phyloP scores from a whole-genome alignment of 2,113 vertebrate species.

The Cervus canadensis region DNA sequence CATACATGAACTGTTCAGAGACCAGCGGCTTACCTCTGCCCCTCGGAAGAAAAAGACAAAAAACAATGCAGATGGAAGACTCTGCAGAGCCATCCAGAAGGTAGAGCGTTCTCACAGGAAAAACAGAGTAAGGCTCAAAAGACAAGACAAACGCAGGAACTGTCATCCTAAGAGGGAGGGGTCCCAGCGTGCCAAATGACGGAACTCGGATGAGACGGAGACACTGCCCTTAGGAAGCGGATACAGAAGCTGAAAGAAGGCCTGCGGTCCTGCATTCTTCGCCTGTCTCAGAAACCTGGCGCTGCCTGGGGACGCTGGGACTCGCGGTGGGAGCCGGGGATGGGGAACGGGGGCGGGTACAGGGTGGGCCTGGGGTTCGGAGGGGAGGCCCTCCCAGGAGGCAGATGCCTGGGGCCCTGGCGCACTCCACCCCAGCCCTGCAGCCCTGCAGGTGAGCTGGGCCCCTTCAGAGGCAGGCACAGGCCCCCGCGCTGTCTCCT shows the following conservation, averaged over 20 bases:
- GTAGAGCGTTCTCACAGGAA: not conserved
- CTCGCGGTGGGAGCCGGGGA: not conserved
- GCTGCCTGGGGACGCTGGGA: not conserved
- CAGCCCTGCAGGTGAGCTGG: rapidly evolving
- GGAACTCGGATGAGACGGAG: not conserved
- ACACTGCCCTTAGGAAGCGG: rapidly evolving
- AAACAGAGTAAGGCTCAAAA: not conserved
- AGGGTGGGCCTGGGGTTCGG: not conserved
- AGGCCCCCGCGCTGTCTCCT: rapidly evolving
- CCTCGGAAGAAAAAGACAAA: not conserved
- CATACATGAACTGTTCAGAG: not conserved
- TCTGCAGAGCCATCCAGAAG: not conserved
- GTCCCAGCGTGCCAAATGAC: not conserved
- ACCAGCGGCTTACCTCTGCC: not conserved
- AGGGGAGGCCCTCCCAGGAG: not conserved
- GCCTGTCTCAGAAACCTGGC: rapidly evolving
- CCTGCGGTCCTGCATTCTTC: rapidly evolving
- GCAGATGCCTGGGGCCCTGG: not conserved
- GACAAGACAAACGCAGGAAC: too few relatives aligned
- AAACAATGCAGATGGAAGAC: rapidly evolving
- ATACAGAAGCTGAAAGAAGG: rapidly evolving
- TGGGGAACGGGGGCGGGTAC: rapidly evolving
- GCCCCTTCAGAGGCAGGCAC: not conserved
- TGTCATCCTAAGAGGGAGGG: too few relatives aligned
- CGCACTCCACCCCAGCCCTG: rapidly evolving